Evolutionary conservation across 2,113 vertebrate species (phyloP), one percentile per base, ranked within the genome.

Genomic region (Formicarius rufipectus): DNA sequence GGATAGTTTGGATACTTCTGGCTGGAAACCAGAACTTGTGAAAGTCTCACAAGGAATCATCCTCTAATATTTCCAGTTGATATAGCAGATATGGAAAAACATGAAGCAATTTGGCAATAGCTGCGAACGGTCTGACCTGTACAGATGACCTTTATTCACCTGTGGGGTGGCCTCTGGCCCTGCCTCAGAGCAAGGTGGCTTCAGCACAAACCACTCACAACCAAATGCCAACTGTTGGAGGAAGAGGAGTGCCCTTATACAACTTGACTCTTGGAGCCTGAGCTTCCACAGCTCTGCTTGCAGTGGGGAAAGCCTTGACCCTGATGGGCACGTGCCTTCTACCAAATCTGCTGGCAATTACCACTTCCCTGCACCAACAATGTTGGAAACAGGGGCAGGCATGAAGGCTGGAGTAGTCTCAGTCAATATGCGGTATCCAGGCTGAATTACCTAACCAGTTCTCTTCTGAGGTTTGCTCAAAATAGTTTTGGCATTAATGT

Each of bases 241-340:
- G 24, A 35, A 71, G 30, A 78, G 14, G 23, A 79, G 27, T 74
- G 35, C 45, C 30, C 44, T 3, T 7, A 18, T 28, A 12, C 6
- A 64, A 31, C 12, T 47, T 67, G 20, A 25, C 15, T 10, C 49
- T 42, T 35, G 14, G 40, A 52, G 14, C 27, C 55, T 72, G 50
- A 87, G 23, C 8, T 89, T 74, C 87, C 44, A 28, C 31, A 78
- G 42, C 55, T 58, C 3, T 2, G 6, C 28, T 73, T 56, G 63
- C 28, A 30, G 16, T 4, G 18, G 52, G 63, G 28, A 45, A 82
- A 63, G 12, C 25, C 35, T 28, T 23, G 53, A 73, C n/a, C 40
- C 42, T 71, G 47, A 5, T 12, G 35, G n/a, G 17, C 23, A 39
- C 0, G 0, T n/a, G 47, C 11, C 15, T 62, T 35, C 15, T 59